These are phyloP conservation scores for Ctenodactylus gundi DNA, from an alignment of 2,113 vertebrate genomes.

Conservation along the genomic window DNA sequence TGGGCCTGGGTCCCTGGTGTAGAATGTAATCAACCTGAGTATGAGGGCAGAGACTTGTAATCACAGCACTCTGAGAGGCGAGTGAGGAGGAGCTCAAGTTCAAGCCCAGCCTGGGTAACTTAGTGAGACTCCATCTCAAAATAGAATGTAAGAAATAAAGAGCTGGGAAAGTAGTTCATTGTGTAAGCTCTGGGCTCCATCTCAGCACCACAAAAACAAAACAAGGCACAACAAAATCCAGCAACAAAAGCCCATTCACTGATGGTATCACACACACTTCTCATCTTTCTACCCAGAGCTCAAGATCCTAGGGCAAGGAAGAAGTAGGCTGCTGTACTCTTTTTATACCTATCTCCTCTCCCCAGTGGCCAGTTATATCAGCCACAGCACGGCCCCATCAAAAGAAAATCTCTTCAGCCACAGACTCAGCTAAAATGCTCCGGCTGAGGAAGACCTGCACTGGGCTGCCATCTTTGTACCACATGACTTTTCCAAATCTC, in stretches of 20 bases:
- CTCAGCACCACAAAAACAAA: too few species aligned
- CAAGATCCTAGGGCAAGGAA: not conserved
- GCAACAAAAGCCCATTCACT: not conserved
- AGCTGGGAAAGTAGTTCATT: too few species aligned
- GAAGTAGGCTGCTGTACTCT: too few species aligned
- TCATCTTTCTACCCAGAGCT: not conserved
- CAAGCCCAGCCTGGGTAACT: too few species aligned
- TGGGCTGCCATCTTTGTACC: not conserved
- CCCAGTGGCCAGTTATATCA: not conserved
- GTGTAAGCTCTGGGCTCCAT: too few species aligned
- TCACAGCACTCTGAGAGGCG: too few species aligned
- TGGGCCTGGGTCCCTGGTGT: rapidly evolving
- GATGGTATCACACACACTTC: too few species aligned
- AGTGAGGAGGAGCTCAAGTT: too few species aligned
- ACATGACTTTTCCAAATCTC: not conserved
- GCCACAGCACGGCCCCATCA: not conserved
- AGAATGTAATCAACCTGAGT: not conserved
- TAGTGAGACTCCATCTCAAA: too few species aligned
- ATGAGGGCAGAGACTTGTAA: not conserved
- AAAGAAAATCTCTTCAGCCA: not conserved
- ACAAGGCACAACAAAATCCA: too few species aligned
- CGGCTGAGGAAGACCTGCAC: too few species aligned
- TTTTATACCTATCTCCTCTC: not conserved
- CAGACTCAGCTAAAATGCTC: not conserved
- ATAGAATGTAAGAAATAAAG: too few species aligned